Conservation (phyloP, 2,113 vertebrate genomes). For the Podiceps cristatus region DNA sequence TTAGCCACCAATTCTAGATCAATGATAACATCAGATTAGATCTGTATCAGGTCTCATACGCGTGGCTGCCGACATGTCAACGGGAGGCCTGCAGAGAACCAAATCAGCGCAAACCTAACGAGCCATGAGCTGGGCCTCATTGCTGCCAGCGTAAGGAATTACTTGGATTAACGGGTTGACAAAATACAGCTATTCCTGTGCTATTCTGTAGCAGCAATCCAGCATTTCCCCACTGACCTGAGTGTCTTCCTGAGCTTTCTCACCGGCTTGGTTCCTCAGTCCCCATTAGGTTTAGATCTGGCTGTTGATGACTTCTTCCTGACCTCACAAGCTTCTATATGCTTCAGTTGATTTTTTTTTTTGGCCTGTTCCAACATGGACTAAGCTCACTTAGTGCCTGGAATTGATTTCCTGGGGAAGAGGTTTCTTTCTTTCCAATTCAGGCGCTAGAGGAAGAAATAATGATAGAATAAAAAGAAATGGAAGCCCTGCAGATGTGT, state of each 20-base stretch:
- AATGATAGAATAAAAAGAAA: not conserved
- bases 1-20: not conserved
- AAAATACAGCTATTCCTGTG: not conserved
- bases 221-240: not conserved
- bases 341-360: not conserved
- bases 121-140: not conserved
- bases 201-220: not conserved
- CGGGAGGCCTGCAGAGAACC: not conserved
- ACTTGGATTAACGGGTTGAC: not conserved
- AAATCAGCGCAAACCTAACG: accelerated
- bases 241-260: not conserved
- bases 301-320: not conserved
- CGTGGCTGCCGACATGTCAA: not conserved
- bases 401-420: not conserved
- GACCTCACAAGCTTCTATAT: not conserved
- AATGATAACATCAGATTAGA: not conserved
- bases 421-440: not conserved
- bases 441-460: not conserved
- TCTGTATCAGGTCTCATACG: accelerated
- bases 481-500: not conserved
- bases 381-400: not conserved
- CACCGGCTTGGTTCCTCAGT: not conserved
- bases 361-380: not conserved
- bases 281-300: accelerated
- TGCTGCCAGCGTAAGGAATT: not conserved